phyloP scores from a whole-genome alignment of 2,113 vertebrate species.

The Pelmatolapia mariae region DNA sequence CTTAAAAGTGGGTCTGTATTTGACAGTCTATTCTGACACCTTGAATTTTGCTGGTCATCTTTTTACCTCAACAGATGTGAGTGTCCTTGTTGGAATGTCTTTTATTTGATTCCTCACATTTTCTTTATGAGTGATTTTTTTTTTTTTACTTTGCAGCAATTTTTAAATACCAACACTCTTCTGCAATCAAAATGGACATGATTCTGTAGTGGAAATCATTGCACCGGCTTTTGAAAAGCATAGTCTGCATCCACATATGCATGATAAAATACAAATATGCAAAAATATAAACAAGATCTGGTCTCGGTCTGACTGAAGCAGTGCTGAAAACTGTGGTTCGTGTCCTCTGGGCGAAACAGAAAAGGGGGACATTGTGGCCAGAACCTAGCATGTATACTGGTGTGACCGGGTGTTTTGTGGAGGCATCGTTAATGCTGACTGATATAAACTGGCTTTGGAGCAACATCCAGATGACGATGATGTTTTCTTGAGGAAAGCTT shows the following conservation, averaged over 20 bases:
- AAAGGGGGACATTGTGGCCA: not conserved
- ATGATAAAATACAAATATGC: not conserved
- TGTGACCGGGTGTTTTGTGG: not conserved
- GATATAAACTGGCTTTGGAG: not conserved
- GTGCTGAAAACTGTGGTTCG: not conserved
- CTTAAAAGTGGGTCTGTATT: not conserved
- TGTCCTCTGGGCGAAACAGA: not conserved
- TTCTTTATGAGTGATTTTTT: not conserved
- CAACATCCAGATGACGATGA: not conserved
- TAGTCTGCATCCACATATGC: not conserved
- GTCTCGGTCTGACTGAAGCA: not conserved
- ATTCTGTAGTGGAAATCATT: not conserved
- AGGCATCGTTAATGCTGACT: not conserved
- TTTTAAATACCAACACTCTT: not conserved
- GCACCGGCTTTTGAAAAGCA: not conserved
- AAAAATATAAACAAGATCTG: not conserved
- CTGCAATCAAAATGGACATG: not conserved
- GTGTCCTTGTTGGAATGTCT: not conserved
- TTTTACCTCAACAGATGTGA: not conserved
- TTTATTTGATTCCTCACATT: not conserved
- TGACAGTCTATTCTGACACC: not conserved
- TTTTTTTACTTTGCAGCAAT: not conserved
- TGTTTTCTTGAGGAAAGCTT: not conserved
- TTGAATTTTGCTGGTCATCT: not conserved
- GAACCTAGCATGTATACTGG: not conserved